Conservation (phyloP, 2,113 vertebrate species). For the Saccopteryx bilineata region DNA sequence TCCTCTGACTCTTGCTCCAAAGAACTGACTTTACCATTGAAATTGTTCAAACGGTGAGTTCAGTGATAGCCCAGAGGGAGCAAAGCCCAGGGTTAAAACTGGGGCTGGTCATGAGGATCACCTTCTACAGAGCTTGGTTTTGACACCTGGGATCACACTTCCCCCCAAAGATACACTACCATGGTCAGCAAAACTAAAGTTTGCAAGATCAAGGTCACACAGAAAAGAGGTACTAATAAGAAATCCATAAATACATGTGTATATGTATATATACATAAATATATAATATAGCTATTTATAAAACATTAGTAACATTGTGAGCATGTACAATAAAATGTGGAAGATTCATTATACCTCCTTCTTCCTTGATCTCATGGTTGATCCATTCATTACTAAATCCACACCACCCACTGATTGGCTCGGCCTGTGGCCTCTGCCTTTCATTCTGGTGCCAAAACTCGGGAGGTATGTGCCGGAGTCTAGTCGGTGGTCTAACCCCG, state of each 20-base stretch:
- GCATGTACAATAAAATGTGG: neutral
- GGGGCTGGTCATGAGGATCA: neutral
- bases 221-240: neutral
- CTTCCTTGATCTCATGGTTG: neutral
- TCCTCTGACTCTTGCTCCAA: neutral
- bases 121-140: neutral
- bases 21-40: neutral
- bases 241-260: neutral
- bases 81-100: neutral
- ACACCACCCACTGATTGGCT: no score
- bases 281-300: neutral
- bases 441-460: no score
- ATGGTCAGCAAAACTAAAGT: neutral
- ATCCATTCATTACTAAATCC: neutral
- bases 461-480: no score
- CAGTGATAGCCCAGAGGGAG: neutral
- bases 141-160: neutral
- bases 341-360: neutral
- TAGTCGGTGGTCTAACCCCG: no score
- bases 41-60: neutral
- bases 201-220: neutral
- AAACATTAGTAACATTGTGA: neutral
- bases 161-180: neutral
- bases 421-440: no score
- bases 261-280: neutral